Percentiles rank a stretch among this genome's conserved stretches.
These are phyloP conservation scores for Peromyscus melanophrys DNA, from an alignment of 2,797 vertebrate genomes.

Conservation along the genomic window DNA sequence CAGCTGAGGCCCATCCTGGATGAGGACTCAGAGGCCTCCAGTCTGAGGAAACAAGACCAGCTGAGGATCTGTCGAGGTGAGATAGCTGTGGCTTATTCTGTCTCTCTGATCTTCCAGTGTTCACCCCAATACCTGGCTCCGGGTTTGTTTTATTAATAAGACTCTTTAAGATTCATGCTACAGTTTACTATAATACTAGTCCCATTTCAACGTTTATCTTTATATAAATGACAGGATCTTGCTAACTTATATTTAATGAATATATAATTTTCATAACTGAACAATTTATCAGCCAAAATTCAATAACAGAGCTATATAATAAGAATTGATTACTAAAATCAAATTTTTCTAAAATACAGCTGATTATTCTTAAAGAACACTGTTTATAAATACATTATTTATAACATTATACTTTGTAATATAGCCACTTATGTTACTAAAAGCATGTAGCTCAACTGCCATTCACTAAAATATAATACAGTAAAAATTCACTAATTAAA, in stretches of 20 bases:
- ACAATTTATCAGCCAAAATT: slow-evolving; percentile 63
- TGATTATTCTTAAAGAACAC: slow-evolving; percentile 40
- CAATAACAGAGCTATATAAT: slow-evolving; percentile 55
- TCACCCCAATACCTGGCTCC: too few relatives aligned
- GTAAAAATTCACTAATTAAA: slow-evolving; percentile 34
- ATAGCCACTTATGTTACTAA: slow-evolving; percentile 39
- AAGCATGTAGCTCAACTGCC: not conserved
- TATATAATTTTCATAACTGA: slow-evolving; percentile 42
- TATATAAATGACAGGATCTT: slow-evolving; percentile 50
- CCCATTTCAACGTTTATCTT: slow-evolving; percentile 11
- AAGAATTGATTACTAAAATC: slow-evolving; percentile 71
- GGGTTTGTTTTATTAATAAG: too few relatives aligned
- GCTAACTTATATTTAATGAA: slow-evolving; percentile 54
- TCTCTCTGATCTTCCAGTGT: too few relatives aligned
- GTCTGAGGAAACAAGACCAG: too few relatives aligned
- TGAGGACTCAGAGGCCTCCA: too few relatives aligned
- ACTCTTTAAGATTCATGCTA: too few relatives aligned
- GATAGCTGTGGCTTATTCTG: too few relatives aligned
- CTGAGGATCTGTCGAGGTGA: too few relatives aligned
- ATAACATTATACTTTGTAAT: slow-evolving; percentile 30
- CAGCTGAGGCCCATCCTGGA: too few relatives aligned
- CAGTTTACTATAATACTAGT: slow-evolving; percentile 28
- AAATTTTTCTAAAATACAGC: slow-evolving; percentile 66
- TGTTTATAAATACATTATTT: slow-evolving; percentile 59
- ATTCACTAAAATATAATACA: slow-evolving; percentile 58